Conservation (phyloP, 2,888 invertebrate species). For the Lithophane socia region DNA sequence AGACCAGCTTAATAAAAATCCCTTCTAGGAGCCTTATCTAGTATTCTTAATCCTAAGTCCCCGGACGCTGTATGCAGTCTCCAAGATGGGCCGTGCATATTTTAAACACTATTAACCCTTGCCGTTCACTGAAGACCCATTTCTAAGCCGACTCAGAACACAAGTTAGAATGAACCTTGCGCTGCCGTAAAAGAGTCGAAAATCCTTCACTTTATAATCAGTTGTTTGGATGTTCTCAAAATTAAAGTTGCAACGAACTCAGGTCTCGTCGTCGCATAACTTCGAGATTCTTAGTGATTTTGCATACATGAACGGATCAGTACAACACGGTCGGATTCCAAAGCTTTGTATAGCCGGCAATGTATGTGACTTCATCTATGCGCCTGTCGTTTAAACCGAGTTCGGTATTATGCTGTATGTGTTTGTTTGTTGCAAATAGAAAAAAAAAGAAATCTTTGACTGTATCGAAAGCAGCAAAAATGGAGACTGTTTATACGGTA, state of each 20-base stretch:
- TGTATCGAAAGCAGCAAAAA: too few species aligned
- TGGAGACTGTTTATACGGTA: too few species aligned
- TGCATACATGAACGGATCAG: constrained; percentile 40
- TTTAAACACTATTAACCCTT: constrained; percentile 66
- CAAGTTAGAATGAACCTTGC: constrained; percentile 22
- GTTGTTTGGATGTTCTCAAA: constrained; percentile 22
- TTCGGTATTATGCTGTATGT: not conserved
- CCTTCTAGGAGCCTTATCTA: constrained; percentile 33
- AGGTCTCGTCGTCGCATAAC: constrained; percentile 22
- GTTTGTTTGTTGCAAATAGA: not conserved
- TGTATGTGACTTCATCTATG: constrained; percentile 8
- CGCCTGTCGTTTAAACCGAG: not conserved
- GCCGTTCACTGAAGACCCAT: constrained; percentile 50
- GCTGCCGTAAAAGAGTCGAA: not conserved
- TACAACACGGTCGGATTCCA: not conserved
- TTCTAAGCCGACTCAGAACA: constrained; percentile 15
- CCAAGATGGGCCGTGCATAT: constrained; percentile 63
- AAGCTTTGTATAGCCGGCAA: not conserved
- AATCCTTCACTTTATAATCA: not conserved
- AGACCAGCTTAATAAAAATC: not conserved
- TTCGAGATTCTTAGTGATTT: constrained; percentile 53
- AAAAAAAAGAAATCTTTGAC: not conserved
- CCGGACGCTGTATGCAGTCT: constrained; percentile 45
- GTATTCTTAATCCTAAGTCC: constrained; percentile 22
- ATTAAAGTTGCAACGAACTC: not conserved